Percentiles rank a stretch among this genome's conserved stretches.
These are phyloP conservation scores for Alectoris magna DNA, from an alignment of 2,797 vertebrate genomes.

Conservation along the genomic window DNA sequence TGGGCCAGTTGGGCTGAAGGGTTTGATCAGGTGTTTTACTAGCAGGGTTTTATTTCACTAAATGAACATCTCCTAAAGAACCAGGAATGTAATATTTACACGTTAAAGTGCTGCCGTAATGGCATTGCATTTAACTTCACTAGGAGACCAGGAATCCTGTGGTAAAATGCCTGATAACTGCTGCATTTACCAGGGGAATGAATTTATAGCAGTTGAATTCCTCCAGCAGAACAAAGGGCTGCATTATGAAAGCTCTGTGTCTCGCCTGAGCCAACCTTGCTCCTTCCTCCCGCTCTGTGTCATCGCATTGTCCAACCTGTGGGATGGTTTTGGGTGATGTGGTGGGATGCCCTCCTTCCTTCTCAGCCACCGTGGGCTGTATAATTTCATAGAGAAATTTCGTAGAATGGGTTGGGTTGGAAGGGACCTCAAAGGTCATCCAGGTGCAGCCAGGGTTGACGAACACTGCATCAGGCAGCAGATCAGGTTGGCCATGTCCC, in stretches of 20 bases:
- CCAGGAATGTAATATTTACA: constrained; percentile 74
- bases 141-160: constrained; percentile 72
- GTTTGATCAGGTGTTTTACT: constrained; percentile 77
- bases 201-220: constrained; percentile 72
- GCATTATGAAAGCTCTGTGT: constrained; percentile 65
- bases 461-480: no score
- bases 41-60: constrained; percentile 78
- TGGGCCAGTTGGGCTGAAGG: constrained; percentile 75
- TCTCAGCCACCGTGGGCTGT: background rate
- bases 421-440: no score
- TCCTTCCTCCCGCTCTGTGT: constrained; percentile 8
- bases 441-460: no score
- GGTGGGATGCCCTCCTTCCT: background rate
- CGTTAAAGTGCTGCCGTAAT: constrained; percentile 74
- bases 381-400: no score
- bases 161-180: constrained; percentile 75
- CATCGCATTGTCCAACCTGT: background rate
- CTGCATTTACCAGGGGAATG: constrained; percentile 69
- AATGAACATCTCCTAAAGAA: constrained; percentile 77
- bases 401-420: no score
- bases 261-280: constrained; percentile 22
- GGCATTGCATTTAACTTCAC: constrained; percentile 74
- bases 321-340: background rate
- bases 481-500: no score
- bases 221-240: constrained; percentile 68